Conservation (phyloP, 2,797 vertebrate genomes). For the Sternotherus odoratus region DNA sequence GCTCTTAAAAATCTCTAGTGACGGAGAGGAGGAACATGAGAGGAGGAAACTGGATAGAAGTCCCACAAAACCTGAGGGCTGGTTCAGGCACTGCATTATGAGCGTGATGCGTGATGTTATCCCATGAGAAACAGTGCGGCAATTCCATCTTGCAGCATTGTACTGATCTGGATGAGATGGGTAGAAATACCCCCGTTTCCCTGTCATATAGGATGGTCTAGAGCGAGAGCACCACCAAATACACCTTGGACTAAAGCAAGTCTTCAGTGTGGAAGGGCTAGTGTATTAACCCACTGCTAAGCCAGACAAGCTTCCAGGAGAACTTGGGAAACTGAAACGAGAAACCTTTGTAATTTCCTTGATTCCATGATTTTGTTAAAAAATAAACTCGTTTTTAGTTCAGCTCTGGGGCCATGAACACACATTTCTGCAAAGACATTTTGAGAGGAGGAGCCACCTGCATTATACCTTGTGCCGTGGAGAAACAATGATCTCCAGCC, state of each 20-base stretch:
- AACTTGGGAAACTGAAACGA: conserved; percentile 53
- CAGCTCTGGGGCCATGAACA: background rate
- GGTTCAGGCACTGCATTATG: no score
- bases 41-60: background rate
- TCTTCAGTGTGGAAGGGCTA: rapidly evolving
- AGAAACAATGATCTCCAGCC: background rate
- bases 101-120: rapidly evolving
- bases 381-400: conserved; percentile 27
- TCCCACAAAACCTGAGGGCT: background rate
- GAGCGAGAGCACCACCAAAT: rapidly evolving
- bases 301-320: background rate
- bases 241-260: rapidly evolving
- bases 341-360: conserved; percentile 55
- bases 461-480: background rate
- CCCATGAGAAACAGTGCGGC: rapidly evolving
- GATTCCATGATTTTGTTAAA: conserved; percentile 31
- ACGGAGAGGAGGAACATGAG: background rate
- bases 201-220: rapidly evolving
- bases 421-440: conserved; percentile 3
- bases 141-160: rapidly evolving
- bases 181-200: background rate
- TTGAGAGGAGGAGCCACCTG: background rate
- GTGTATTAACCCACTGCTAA: no score
- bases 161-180: background rate
- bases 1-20: no score